Evolutionary conservation across 2,113 vertebrate genomes (phyloP).

Genomic region (Pseudolaguvia tuberculata): DNA sequence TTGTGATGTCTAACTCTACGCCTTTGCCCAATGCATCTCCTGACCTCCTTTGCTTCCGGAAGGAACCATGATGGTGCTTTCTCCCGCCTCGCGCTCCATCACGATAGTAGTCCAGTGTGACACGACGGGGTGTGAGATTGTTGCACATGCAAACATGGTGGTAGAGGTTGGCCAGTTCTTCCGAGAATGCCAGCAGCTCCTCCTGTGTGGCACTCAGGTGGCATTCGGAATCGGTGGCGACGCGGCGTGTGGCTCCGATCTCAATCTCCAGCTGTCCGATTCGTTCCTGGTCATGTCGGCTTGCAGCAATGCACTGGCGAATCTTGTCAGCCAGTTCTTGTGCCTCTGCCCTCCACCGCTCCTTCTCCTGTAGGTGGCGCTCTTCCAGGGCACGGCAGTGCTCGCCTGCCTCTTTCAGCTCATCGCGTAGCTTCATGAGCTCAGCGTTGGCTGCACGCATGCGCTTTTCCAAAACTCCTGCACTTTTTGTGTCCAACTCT

Average conservation of each 20-base stretch:
- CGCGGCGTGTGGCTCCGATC: constrained; percentile 68
- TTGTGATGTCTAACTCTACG: constrained; percentile 62
- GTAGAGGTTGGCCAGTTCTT: constrained; percentile 79
- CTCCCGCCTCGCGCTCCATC: constrained; percentile 57
- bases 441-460: constrained; percentile 66
- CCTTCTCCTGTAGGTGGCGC: constrained; percentile 68
- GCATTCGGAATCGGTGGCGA: constrained; percentile 71
- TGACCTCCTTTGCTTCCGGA: constrained; percentile 58
- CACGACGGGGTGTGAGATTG: constrained; percentile 75
- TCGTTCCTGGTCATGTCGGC: constrained; percentile 71
- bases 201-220: constrained; percentile 74
- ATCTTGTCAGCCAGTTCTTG: constrained; percentile 73
- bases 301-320: constrained; percentile 68
- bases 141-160: constrained; percentile 79
- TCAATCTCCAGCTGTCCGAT: constrained; percentile 73
- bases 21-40: constrained; percentile 65
- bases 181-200: constrained; percentile 75
- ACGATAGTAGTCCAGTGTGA: constrained; percentile 76
- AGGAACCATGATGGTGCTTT: constrained; percentile 49
- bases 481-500: constrained; percentile 66
- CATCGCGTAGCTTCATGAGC: constrained; percentile 65
- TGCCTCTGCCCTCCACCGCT: constrained; percentile 67
- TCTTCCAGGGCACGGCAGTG: constrained; percentile 65
- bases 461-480: constrained; percentile 65
- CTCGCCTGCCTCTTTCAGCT: constrained; percentile 66